Conservation (phyloP, 2,888 invertebrate genomes). For the Heteropelma amictum region DNA sequence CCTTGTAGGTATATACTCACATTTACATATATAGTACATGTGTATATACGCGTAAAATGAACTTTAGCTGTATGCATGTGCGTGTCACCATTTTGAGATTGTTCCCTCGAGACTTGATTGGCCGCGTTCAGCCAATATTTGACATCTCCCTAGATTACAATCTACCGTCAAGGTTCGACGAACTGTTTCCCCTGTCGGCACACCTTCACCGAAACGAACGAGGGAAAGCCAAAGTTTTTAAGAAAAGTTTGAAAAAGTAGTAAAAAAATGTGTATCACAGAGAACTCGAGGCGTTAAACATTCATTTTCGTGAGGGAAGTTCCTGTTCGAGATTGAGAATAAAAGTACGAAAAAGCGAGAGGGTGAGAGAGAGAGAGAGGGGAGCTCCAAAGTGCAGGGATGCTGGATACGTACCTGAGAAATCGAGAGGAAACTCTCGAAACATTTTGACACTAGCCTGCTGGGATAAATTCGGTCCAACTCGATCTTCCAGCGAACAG, state of each 20-base stretch:
- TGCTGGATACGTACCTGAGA: too few relatives aligned
- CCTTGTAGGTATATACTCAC: too few relatives aligned
- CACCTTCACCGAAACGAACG: neutral
- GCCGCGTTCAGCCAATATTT: constrained; percentile 40
- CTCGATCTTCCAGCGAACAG: neutral
- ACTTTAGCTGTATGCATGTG: neutral
- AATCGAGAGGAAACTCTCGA: neutral
- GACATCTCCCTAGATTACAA: constrained; percentile 35
- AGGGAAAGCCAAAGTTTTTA: too few relatives aligned
- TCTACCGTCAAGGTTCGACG: constrained; percentile 37
- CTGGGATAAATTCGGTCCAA: neutral
- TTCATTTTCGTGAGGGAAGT: neutral
- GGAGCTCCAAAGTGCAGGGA: neutral
- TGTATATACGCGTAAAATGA: too few relatives aligned
- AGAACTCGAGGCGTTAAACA: neutral
- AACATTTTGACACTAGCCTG: too few relatives aligned
- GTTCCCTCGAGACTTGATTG: constrained; percentile 23
- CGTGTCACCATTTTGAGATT: constrained; percentile 24
- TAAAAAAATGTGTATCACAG: too few relatives aligned
- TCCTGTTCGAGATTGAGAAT: too few relatives aligned
- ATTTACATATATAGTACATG: neutral
- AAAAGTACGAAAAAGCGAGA: neutral
- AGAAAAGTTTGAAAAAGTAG: neutral
- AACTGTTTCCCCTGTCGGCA: constrained; percentile 32
- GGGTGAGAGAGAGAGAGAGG: neutral